These are phyloP conservation scores for Actinia equina DNA, from an alignment of 64 coral and sea anemone genomes.

Conservation along the genomic window DNA sequence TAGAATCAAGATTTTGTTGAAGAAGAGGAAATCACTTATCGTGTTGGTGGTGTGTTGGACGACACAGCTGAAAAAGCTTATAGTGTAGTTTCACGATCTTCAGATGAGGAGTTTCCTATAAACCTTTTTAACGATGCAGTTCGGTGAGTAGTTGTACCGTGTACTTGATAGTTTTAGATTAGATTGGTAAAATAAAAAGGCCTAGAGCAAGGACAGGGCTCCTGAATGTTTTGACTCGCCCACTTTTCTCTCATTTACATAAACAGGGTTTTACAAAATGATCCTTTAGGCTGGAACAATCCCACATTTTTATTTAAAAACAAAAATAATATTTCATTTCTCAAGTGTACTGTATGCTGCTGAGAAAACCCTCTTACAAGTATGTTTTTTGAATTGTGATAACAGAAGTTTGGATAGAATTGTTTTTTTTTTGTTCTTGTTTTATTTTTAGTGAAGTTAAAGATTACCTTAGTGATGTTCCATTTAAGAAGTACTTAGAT, in stretches of 20 bases:
- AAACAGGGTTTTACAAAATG: no score
- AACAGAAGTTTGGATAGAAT: background rate
- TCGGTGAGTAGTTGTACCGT: constrained; percentile 33
- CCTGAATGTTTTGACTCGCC: no score
- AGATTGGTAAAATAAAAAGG: no score
- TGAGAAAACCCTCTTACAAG: no score
- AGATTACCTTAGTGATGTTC: constrained; percentile 63
- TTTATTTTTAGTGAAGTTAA: constrained; percentile 69
- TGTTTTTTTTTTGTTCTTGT: background rate
- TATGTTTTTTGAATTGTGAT: no score
- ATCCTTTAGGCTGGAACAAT: no score
- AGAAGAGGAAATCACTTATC: background rate
- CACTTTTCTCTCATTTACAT: no score
- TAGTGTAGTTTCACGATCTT: constrained; percentile 66
- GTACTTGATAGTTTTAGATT: no score
- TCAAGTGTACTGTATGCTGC: no score
- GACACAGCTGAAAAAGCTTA: constrained; percentile 71
- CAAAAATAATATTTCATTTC: no score
- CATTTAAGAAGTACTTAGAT: constrained; percentile 71
- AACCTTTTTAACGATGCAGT: constrained; percentile 74
- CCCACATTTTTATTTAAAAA: no score
- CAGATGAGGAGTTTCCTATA: constrained; percentile 79
- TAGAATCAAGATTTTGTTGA: background rate
- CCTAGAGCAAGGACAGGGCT: no score
- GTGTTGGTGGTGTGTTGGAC: constrained; percentile 59